phyloP scores from a whole-genome alignment of 1,140 invertebrate species.

The Euwallacea fornicatus region DNA sequence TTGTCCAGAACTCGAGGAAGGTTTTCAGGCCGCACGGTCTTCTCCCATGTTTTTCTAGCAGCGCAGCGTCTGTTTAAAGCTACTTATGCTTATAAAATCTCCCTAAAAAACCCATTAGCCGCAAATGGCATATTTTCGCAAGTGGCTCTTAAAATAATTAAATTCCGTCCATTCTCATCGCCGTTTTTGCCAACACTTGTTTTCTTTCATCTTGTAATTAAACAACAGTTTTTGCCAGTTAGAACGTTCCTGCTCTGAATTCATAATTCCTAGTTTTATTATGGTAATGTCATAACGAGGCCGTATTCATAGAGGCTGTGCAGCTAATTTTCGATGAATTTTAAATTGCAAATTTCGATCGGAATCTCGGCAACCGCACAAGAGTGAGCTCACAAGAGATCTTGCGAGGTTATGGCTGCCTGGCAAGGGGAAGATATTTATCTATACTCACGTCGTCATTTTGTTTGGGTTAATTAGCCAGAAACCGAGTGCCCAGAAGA shows the following conservation, averaged over 20 bases:
- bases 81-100: conserved; percentile 13
- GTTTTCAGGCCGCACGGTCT: no score
- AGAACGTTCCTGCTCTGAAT: conserved; percentile 19
- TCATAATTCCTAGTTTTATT: neutral
- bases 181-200: conserved; percentile 18
- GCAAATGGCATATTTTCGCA: conserved; percentile 20
- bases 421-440: conserved; percentile 3
- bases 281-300: no score
- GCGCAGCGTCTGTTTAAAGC: neutral
- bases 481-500: conserved; percentile 28
- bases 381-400: no score
- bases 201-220: conserved; percentile 24
- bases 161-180: conserved; percentile 20
- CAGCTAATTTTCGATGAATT: no score
- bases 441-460: conserved; percentile 31
- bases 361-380: no score
- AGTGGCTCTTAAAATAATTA: conserved; percentile 27
- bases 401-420: neutral
- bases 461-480: conserved; percentile 23
- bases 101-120: conserved; percentile 22
- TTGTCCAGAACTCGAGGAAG: no score
- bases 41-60: no score
- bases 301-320: no score
- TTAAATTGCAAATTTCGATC: no score
- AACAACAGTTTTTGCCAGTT: conserved; percentile 20